Conservation (phyloP, 1,140 invertebrate genomes). For the Microplitis mediator region DNA sequence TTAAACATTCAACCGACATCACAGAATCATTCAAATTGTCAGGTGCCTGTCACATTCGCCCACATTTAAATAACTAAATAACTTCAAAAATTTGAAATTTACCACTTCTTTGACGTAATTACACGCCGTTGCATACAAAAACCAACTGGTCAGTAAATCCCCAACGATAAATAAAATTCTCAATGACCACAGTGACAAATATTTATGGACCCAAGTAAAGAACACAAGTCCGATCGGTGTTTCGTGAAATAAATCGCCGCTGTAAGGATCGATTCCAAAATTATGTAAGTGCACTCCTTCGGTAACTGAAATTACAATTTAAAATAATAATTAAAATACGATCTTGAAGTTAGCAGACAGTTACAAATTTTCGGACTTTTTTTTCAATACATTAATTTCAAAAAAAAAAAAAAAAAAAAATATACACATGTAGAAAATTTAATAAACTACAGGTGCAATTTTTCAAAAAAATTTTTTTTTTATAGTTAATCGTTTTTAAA, state of each 20-base stretch:
- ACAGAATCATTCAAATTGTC: no score
- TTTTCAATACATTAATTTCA: no score
- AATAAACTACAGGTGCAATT: no score
- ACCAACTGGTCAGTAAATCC: slow-evolving; percentile 76
- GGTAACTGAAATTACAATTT: slow-evolving; percentile 67
- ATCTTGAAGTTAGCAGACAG: no score
- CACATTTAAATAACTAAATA: neutral
- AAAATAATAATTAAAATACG: slow-evolving; percentile 22
- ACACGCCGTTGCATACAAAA: slow-evolving; percentile 73
- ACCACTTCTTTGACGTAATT: slow-evolving; percentile 70
- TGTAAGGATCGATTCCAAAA: slow-evolving; percentile 84
- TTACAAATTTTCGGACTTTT: no score
- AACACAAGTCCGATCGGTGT: slow-evolving; percentile 76
- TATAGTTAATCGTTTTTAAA: no score
- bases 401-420: no score
- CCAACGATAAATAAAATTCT: slow-evolving; percentile 73
- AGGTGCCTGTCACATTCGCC: no score
- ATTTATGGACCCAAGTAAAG: slow-evolving; percentile 74
- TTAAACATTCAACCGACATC: no score
- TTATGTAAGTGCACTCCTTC: slow-evolving; percentile 86
- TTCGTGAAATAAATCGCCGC: slow-evolving; percentile 92
- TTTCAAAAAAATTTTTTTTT: no score
- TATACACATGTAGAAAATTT: no score
- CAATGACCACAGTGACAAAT: slow-evolving; percentile 62
- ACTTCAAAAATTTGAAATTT: slow-evolving; percentile 42